Evolutionary conservation across 2,797 vertebrate genomes (phyloP).

Genomic region (Paedocypris micromegethes): DNA sequence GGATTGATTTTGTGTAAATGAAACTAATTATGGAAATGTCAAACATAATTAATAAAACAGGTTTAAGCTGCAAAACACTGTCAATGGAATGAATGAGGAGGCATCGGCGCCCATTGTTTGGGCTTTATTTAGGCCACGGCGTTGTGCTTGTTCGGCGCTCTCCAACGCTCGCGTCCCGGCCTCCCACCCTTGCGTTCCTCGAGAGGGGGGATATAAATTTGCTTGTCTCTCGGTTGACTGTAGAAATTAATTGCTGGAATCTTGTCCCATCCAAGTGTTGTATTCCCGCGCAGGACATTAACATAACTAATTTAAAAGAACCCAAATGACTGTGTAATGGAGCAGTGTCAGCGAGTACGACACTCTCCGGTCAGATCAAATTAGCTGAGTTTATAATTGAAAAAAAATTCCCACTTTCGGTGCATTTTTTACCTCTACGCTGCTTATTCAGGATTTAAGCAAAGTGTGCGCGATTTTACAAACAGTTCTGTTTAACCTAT

Average conservation of each 20-base stretch:
- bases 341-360: slow-evolving; percentile 97
- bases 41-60: slow-evolving; percentile 92
- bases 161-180: slow-evolving; percentile 96
- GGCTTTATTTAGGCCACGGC: slow-evolving; percentile 99
- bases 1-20: slow-evolving; percentile 98
- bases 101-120: slow-evolving; percentile 99
- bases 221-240: slow-evolving; percentile 99
- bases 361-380: slow-evolving; percentile 99
- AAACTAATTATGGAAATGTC: slow-evolving; percentile 92
- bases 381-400: slow-evolving; percentile 99
- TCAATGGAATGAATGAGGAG: slow-evolving; percentile 93
- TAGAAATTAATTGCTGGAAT: slow-evolving; percentile 99
- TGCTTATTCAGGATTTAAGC: slow-evolving; percentile 90
- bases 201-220: slow-evolving; percentile 99
- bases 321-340: slow-evolving; percentile 99
- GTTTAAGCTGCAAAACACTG: slow-evolving; percentile 92
- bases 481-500: slow-evolving; percentile 98
- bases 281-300: slow-evolving; percentile 99
- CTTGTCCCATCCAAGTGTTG: slow-evolving; percentile 99
- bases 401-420: slow-evolving; percentile 75
- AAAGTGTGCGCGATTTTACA: slow-evolving; percentile 98
- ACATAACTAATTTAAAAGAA: slow-evolving; percentile 99
- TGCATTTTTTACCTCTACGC: slow-evolving; percentile 50
- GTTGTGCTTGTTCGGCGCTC: slow-evolving; percentile 99
- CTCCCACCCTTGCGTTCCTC: slow-evolving; percentile 98